These are phyloP conservation scores for Spodoptera litura DNA, from an alignment of 1,140 invertebrate genomes.

Conservation along the genomic window DNA sequence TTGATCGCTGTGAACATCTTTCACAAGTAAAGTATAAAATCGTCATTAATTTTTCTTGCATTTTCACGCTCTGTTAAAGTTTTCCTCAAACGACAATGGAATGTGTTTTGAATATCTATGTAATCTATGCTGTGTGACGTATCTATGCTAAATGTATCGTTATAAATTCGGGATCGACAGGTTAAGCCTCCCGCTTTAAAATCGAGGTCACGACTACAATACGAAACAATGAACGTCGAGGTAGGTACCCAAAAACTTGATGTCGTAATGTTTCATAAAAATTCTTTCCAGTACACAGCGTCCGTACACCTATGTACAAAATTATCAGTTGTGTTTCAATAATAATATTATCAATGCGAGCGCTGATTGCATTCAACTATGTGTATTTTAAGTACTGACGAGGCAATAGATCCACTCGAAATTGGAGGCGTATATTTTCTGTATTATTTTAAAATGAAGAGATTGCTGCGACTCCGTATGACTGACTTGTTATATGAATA, in stretches of 20 bases:
- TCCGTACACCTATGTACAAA: no score
- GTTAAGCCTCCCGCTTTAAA: slow-evolving; percentile 13
- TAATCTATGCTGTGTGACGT: not conserved
- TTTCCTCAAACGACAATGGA: slow-evolving; percentile 23
- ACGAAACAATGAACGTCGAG: not conserved
- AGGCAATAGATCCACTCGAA: slow-evolving; percentile 20
- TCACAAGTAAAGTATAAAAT: not conserved
- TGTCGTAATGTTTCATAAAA: not conserved
- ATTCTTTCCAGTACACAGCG: not conserved
- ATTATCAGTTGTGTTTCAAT: not conserved
- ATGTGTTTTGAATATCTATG: slow-evolving; percentile 6
- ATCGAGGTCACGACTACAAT: slow-evolving; percentile 33
- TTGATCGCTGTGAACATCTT: not conserved
- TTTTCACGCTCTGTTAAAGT: not conserved
- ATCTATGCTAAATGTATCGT: slow-evolving; percentile 29
- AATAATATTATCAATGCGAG: not conserved
- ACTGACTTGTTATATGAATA: no score
- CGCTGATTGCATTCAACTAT: slow-evolving; percentile 22
- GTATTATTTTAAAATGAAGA: slow-evolving; percentile 24
- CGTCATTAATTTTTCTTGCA: slow-evolving; percentile 5
- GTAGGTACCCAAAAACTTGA: not conserved
- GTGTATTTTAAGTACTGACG: not conserved
- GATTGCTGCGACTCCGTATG: not conserved
- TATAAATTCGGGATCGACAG: slow-evolving; percentile 19
- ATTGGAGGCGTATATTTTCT: slow-evolving; percentile 12